Evolutionary conservation across 2,797 vertebrate genomes (phyloP).

Genomic region (Ispidina lecontei): DNA sequence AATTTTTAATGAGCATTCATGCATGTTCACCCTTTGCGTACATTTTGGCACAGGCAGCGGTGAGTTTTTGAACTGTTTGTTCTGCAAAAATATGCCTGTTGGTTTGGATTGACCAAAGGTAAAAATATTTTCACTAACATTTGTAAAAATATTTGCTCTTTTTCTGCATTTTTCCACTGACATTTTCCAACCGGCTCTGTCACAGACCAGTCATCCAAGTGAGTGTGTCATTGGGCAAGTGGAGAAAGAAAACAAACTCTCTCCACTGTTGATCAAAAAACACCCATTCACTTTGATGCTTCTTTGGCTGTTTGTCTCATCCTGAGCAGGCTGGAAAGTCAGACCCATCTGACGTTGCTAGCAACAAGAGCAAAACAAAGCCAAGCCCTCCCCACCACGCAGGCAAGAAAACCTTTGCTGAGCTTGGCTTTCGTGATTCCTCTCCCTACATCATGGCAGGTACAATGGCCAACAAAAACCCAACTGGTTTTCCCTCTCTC

Average conservation of each 20-base stretch:
- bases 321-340: conserved; percentile 50
- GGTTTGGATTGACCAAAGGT: conserved; percentile 68
- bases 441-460: not conserved
- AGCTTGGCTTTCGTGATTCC: not conserved
- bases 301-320: conserved; percentile 67
- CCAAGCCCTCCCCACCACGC: not conserved
- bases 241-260: conserved; percentile 69
- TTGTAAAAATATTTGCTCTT: conserved; percentile 70
- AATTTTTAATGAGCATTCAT: conserved; percentile 4
- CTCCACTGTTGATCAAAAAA: conserved; percentile 57
- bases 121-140: conserved; percentile 63
- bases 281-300: conserved; percentile 62
- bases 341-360: conserved; percentile 58
- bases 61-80: conserved; percentile 37
- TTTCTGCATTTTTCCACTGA: conserved; percentile 69
- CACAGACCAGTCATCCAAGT: conserved; percentile 63
- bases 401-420: conserved; percentile 39
- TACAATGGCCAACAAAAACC: not conserved
- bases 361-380: conserved; percentile 68
- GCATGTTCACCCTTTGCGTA: conserved; percentile 37
- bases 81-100: conserved; percentile 59
- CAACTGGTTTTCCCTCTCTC: not conserved
- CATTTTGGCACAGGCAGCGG: conserved; percentile 40
- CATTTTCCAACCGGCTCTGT: conserved; percentile 62
- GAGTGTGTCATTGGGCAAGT: conserved; percentile 64